phyloP scores from a whole-genome alignment of 2,888 invertebrate genomes.

The Linyphia triangularis region DNA sequence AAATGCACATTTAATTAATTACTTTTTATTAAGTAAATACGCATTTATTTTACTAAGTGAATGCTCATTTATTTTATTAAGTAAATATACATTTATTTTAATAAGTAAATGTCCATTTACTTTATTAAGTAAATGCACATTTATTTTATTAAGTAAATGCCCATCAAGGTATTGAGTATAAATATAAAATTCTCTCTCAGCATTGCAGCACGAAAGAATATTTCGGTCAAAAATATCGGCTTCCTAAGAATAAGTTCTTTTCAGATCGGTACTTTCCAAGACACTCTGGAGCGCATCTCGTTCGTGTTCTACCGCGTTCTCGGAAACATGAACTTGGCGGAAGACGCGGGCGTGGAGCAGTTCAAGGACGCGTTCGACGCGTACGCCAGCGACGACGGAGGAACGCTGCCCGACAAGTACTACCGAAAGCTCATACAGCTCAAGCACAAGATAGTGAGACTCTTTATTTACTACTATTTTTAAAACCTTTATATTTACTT shows the following conservation, averaged over 20 bases:
- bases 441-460: conserved; percentile 60
- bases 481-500: too few relatives aligned
- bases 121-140: too few relatives aligned
- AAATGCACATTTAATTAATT: too few relatives aligned
- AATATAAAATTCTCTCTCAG: not conserved
- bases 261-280: conserved; percentile 64
- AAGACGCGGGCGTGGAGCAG: conserved; percentile 47
- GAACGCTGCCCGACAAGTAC: conserved; percentile 68
- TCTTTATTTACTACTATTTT: too few relatives aligned
- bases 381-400: conserved; percentile 17
- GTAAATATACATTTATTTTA: too few relatives aligned
- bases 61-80: too few relatives aligned
- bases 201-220: not conserved
- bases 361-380: conserved; percentile 66
- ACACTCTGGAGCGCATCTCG: conserved; percentile 43
- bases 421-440: conserved; percentile 34
- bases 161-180: too few relatives aligned
- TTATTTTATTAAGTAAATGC: too few relatives aligned
- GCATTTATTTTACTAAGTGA: too few relatives aligned
- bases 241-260: not conserved
- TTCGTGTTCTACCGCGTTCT: conserved; percentile 64
- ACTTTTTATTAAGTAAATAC: too few relatives aligned
- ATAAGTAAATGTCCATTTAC: too few relatives aligned
- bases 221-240: not conserved
- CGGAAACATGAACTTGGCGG: conserved; percentile 47